Percentiles rank a stretch among this genome's conserved stretches.
Conservation (phyloP, 2,888 invertebrate genomes). For the Unio pictorum region DNA sequence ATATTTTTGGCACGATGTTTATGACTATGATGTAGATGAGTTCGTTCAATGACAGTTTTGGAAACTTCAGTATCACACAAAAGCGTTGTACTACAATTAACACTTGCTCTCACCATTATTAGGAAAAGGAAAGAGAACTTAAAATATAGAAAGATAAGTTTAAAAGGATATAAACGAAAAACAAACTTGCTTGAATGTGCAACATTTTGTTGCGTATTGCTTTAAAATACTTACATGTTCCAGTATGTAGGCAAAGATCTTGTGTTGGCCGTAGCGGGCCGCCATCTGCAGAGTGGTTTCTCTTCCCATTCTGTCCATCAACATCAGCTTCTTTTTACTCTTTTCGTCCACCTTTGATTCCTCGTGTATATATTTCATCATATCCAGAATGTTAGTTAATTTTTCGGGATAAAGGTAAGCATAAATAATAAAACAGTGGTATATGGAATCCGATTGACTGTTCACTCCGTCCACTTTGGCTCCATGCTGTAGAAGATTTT, state of each 20-base stretch:
- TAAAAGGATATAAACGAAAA: too few species aligned
- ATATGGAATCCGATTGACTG: constrained; percentile 29
- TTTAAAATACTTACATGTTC: constrained; percentile 13
- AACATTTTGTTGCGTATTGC: too few species aligned
- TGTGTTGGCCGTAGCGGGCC: constrained; percentile 37
- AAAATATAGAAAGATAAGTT: too few species aligned
- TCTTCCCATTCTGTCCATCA: constrained; percentile 35
- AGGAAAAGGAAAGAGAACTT: too few species aligned
- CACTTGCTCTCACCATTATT: too few species aligned
- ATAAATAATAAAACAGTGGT: constrained; percentile 37
- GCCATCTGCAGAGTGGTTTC: constrained; percentile 47
- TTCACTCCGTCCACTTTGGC: constrained; percentile 35
- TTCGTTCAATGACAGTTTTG: too few species aligned
- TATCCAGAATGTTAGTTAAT: constrained; percentile 20
- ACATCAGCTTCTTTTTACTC: constrained; percentile 38
- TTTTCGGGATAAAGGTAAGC: constrained; percentile 43
- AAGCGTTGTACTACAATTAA: too few species aligned
- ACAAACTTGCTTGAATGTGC: too few species aligned
- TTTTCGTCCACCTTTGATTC: constrained; percentile 14
- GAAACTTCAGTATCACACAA: too few species aligned
- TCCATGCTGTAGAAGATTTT: constrained; percentile 30
- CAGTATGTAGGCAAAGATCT: constrained; percentile 44
- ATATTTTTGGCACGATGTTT: too few species aligned
- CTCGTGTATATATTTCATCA: constrained; percentile 25
- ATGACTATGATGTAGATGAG: too few species aligned